Base-by-base conservation (phyloP, 2,113 vertebrate genomes). In the Seriola rivoliana region DNA sequence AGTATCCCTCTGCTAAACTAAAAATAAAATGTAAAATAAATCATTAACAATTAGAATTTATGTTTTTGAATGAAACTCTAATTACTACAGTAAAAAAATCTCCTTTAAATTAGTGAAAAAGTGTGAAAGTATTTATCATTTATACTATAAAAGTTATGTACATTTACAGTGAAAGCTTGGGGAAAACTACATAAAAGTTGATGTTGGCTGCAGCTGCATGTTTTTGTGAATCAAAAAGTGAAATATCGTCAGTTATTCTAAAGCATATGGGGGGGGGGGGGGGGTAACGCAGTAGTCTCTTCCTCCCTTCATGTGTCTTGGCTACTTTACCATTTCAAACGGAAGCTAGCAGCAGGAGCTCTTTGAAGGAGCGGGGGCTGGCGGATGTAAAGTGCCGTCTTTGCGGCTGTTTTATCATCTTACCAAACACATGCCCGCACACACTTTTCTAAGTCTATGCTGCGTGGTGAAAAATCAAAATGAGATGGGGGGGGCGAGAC, bases 301-400 rank as follows among this genome's bases (percentile, higher is more conserved):
- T 79, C 64, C 63, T 82, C 75, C 62, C 38, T 66, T 87, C 60
- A 38, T 72, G 52, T 60, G 7, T 69, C 40, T 82, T 72, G 63
- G 40, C 74, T 77, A 40, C 42, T 69, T 90, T 90, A 71, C n/a
- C 78, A 83, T 86, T 87, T 93, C 78, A 86, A 91, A 90, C 74
- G 58, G 58, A 87, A 83, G 57, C 36, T 73, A 86, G 38, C 85
- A 84, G 63, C 32, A n/a, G 75, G 73, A 46, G 75, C 6, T 86
- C 81, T 87, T 87, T 89, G 65, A 87, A 86, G 68, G 62, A 78
- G 36, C 5, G 4, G 67, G 29, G 64, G 44, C 38, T 64, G 78
- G 50, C 78, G 72, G 78, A 88, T 79, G 73, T 74, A 75, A 87
- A 85, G 72, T 32, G 38, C 74, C 60, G 81, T 85, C 58, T 85